phyloP scores from a whole-genome alignment of 2,888 invertebrate species.

The Lottia scabra region DNA sequence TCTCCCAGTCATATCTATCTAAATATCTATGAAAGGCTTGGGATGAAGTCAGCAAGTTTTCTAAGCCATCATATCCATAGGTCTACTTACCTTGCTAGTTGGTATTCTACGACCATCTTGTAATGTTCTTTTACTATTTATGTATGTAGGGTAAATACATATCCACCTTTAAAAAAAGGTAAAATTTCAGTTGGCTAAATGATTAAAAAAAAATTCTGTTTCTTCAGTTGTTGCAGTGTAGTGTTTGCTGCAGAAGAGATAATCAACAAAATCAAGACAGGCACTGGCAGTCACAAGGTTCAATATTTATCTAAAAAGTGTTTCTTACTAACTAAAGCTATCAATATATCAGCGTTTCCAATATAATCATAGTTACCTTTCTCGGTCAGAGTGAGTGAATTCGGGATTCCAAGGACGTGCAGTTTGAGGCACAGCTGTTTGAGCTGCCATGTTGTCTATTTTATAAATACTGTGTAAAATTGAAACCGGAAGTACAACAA shows the following conservation, averaged over 20 bases:
- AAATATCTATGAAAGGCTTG: too few species aligned
- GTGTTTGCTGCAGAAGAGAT: too few species aligned
- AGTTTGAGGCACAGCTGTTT: constrained; percentile 21
- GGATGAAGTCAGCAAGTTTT: too few species aligned
- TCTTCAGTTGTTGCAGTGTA: too few species aligned
- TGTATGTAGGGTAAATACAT: constrained; percentile 95
- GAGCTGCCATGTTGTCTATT: constrained; percentile 14
- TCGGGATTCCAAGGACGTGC: constrained; percentile 73
- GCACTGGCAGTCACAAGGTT: too few species aligned
- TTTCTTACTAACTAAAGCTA: too few species aligned
- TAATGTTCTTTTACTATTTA: constrained; percentile 92
- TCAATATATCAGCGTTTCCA: neutral
- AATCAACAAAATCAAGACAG: too few species aligned
- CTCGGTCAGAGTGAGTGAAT: constrained; percentile 84
- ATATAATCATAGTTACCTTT: constrained; percentile 73
- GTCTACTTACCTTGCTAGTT: constrained; percentile 75
- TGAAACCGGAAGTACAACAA: neutral
- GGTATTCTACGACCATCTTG: constrained; percentile 89
- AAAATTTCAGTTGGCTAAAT: too few species aligned
- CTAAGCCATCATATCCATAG: too few species aligned
- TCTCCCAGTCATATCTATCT: too few species aligned
- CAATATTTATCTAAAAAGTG: too few species aligned
- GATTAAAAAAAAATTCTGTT: too few species aligned
- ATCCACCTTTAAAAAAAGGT: constrained; percentile 80
- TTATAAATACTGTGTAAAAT: neutral